Conservation (phyloP, 2,888 invertebrate species). For the Drosophila acutilabella region DNA sequence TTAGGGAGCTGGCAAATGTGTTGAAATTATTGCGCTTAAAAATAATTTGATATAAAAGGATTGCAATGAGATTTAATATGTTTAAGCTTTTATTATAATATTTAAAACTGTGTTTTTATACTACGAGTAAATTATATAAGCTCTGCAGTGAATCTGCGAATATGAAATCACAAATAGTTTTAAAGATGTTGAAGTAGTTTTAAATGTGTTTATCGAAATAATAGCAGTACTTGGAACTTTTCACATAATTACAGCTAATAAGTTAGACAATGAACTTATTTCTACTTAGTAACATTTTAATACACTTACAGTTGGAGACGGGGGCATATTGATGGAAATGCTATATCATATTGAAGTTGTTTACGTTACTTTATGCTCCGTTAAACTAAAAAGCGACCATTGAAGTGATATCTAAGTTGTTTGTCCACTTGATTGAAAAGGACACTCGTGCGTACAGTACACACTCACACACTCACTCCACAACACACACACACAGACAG, state of each 20-base stretch:
- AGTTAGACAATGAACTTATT: background rate
- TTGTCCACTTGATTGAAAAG: slow-evolving; percentile 73
- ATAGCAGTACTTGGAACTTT: background rate
- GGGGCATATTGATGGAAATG: slow-evolving; percentile 12
- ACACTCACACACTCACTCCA: background rate
- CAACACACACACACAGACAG: slow-evolving; percentile 24
- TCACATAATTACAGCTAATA: background rate
- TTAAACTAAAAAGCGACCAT: slow-evolving; percentile 47
- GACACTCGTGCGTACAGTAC: slow-evolving; percentile 64
- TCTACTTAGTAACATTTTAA: background rate
- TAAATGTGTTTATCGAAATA: background rate
- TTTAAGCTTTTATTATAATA: no score
- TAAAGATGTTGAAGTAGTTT: no score
- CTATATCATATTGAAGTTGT: slow-evolving; percentile 35
- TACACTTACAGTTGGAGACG: background rate
- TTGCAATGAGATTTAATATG: background rate
- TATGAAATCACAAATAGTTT: no score
- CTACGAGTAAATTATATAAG: no score
- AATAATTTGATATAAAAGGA: slow-evolving; percentile 3
- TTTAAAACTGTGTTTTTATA: no score
- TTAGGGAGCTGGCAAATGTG: slow-evolving; percentile 18
- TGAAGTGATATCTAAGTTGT: slow-evolving; percentile 59
- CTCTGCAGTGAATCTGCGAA: no score
- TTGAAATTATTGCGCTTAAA: slow-evolving; percentile 24
- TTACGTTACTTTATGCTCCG: slow-evolving; percentile 35